A percentile compares a stretch with the other conserved stretches of the same genome.
These are phyloP conservation scores for Uropetala carovei DNA, from an alignment of 2,888 invertebrate genomes.

Conservation along the genomic window DNA sequence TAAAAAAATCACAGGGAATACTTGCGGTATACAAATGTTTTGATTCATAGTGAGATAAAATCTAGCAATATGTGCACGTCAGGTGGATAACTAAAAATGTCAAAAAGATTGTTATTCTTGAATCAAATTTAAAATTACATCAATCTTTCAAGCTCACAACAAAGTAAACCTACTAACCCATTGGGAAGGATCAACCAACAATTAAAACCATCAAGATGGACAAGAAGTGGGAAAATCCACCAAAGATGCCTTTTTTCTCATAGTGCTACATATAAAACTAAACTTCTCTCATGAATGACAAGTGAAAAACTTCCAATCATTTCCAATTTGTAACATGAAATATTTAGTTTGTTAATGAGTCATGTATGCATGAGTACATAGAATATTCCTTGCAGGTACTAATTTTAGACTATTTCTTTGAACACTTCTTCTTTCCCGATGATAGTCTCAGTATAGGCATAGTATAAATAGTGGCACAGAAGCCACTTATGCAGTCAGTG, in stretches of 20 bases:
- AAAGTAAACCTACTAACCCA: not conserved
- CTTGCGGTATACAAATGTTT: slow-evolving; percentile 39
- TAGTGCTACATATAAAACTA: slow-evolving; percentile 29
- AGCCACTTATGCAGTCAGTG: slow-evolving; percentile 29
- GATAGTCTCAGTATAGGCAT: slow-evolving; percentile 54
- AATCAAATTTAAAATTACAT: not conserved
- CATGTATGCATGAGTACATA: slow-evolving; percentile 30
- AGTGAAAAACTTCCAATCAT: slow-evolving; percentile 36
- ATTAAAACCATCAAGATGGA: not conserved
- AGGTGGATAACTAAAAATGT: not conserved
- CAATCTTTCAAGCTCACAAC: not conserved
- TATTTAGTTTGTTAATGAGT: slow-evolving; percentile 35
- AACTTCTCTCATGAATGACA: slow-evolving; percentile 51
- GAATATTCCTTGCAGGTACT: slow-evolving; percentile 53
- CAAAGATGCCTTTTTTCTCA: slow-evolving; percentile 12
- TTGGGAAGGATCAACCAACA: not conserved
- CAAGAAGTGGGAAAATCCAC: slow-evolving; percentile 19
- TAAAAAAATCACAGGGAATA: slow-evolving; percentile 30
- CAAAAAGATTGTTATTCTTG: not conserved
- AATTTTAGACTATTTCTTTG: slow-evolving; percentile 64
- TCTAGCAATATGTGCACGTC: slow-evolving; percentile 27
- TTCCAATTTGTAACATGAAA: slow-evolving; percentile 38
- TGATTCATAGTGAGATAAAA: slow-evolving; percentile 40
- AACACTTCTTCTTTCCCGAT: slow-evolving; percentile 60
- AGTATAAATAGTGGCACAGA: slow-evolving; percentile 18